These are phyloP conservation scores for Paratrypauchen microcephalus DNA, from an alignment of 2,797 vertebrate species.

Conservation along the genomic window DNA sequence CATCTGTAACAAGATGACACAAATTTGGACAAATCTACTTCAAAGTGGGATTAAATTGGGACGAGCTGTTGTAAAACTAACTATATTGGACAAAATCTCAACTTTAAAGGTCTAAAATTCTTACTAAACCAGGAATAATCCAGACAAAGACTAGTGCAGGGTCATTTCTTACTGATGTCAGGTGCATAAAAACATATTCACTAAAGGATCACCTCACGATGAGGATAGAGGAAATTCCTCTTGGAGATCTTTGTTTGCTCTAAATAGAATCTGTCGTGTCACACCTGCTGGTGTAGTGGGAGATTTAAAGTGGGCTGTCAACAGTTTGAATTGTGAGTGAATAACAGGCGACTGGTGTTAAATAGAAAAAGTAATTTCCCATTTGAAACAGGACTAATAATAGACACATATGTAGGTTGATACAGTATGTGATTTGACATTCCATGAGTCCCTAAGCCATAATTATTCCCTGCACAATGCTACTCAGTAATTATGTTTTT, in stretches of 20 bases:
- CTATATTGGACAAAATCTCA: too few relatives aligned
- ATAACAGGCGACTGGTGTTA: conserved; percentile 32
- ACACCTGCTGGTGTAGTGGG: conserved; percentile 7
- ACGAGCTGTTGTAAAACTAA: too few relatives aligned
- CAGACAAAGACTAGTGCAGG: too few relatives aligned
- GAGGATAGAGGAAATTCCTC: conserved; percentile 17
- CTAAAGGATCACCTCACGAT: conserved; percentile 30
- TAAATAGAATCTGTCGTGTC: conserved; percentile 41
- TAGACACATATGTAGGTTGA: not conserved
- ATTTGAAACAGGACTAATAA: not conserved
- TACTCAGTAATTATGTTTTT: not conserved
- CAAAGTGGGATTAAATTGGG: too few relatives aligned
- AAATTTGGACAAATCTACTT: not conserved
- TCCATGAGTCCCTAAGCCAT: not conserved
- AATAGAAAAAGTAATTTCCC: conserved; percentile 14
- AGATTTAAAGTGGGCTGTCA: conserved; percentile 38
- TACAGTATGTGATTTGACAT: not conserved
- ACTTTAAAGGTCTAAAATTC: too few relatives aligned
- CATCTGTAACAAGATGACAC: not conserved
- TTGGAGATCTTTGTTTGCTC: conserved; percentile 27
- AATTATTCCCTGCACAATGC: not conserved
- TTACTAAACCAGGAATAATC: too few relatives aligned
- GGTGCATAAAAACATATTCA: not conserved
- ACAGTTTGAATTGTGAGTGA: conserved; percentile 42
- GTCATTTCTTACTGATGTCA: too few relatives aligned